Evolutionary conservation across 2,888 invertebrate species (phyloP).

Genomic region (Tineola bisselliella): DNA sequence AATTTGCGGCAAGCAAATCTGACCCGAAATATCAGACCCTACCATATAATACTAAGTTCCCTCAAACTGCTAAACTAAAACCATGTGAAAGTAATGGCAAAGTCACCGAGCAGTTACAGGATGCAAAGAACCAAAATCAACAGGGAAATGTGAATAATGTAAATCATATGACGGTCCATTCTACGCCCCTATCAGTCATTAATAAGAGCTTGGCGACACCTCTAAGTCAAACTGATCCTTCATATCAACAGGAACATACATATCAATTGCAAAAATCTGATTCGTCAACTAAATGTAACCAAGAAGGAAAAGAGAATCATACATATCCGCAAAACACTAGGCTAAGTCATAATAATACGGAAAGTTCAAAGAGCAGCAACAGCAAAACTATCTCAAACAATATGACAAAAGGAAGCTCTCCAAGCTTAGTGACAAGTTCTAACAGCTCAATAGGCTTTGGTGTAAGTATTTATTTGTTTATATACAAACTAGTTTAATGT

Average conservation of each 20-base stretch:
- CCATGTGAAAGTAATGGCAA: constrained; percentile 44
- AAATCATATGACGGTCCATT: constrained; percentile 66
- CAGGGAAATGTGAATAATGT: constrained; percentile 36
- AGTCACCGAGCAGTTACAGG: constrained; percentile 32
- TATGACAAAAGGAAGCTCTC: constrained; percentile 43
- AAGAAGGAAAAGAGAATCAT: constrained; percentile 65
- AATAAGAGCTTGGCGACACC: constrained; percentile 74
- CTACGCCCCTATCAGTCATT: constrained; percentile 61
- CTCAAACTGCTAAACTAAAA: constrained; percentile 58
- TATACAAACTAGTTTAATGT: not conserved
- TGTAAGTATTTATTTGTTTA: constrained; percentile 35
- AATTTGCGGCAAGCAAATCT: constrained; percentile 82
- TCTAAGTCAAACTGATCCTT: constrained; percentile 65
- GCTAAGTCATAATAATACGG: constrained; percentile 55
- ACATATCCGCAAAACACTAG: constrained; percentile 63
- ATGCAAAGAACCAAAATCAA: constrained; percentile 31
- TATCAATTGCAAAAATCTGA: constrained; percentile 66
- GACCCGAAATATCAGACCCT: constrained; percentile 93
- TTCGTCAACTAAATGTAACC: constrained; percentile 60
- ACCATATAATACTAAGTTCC: constrained; percentile 89
- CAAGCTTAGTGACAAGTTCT: constrained; percentile 47
- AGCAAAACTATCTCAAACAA: constrained; percentile 34
- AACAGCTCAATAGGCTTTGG: constrained; percentile 59
- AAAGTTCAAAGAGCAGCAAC: constrained; percentile 37
- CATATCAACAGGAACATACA: constrained; percentile 64